Evolutionary conservation across 1,140 invertebrate species (phyloP).

Genomic region (Drosophila sproati): DNA sequence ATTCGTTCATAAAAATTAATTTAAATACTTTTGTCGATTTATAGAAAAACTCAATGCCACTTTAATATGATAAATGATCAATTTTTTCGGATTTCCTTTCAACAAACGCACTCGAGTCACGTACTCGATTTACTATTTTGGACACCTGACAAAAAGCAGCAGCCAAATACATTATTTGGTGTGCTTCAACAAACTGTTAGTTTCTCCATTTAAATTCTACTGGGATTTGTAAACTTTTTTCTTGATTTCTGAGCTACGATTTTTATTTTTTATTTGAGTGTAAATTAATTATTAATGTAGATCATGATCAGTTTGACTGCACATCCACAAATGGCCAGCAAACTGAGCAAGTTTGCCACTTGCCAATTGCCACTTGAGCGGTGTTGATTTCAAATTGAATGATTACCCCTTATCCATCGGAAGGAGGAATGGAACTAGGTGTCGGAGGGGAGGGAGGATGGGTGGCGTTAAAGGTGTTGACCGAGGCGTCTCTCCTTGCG

Average conservation of each 20-base stretch:
- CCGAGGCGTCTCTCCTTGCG: not conserved
- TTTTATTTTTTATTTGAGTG: too few species aligned
- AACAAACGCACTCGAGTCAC: slow-evolving; percentile 13
- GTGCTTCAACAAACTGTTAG: too few species aligned
- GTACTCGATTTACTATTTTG: slow-evolving; percentile 21
- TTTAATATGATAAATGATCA: too few species aligned
- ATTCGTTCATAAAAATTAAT: too few species aligned
- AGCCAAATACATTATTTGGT: not conserved
- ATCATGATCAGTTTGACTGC: slow-evolving; percentile 61
- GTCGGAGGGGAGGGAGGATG: slow-evolving; percentile 6
- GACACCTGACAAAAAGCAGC: slow-evolving; percentile 16
- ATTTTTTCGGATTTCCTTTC: slow-evolving; percentile 8
- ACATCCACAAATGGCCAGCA: slow-evolving; percentile 44
- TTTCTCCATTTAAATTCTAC: too few species aligned
- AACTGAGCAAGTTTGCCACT: slow-evolving; percentile 25
- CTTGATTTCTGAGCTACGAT: too few species aligned
- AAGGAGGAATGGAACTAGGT: not conserved
- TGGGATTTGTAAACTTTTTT: too few species aligned
- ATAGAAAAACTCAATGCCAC: too few species aligned
- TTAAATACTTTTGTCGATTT: too few species aligned
- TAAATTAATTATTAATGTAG: slow-evolving; percentile 60
- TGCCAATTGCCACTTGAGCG: slow-evolving; percentile 43
- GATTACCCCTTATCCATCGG: slow-evolving; percentile 49
- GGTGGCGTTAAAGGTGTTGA: slow-evolving; percentile 1
- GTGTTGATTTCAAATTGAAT: slow-evolving; percentile 65